phyloP scores from a whole-genome alignment of 2,888 invertebrate species.

The Temnothorax unifasciatus region DNA sequence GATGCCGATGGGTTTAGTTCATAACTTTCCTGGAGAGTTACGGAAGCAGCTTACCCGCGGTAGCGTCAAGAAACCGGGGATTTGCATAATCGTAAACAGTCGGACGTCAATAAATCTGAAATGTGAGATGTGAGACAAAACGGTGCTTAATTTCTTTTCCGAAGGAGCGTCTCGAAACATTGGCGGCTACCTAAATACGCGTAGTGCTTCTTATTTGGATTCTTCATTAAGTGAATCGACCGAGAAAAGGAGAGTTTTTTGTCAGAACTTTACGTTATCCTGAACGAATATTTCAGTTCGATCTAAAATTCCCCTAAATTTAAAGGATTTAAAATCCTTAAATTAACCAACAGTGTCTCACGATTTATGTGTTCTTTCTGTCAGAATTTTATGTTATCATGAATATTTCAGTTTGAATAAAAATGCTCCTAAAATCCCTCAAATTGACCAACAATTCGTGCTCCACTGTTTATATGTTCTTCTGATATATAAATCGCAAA shows the following conservation, averaged over 20 bases:
- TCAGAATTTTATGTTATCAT: too few relatives aligned
- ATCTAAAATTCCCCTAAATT: too few relatives aligned
- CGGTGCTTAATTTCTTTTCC: not conserved
- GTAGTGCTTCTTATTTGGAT: not conserved
- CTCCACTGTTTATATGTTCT: too few relatives aligned
- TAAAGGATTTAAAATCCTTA: too few relatives aligned
- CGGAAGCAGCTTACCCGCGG: not conserved
- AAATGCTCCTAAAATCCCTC: too few relatives aligned
- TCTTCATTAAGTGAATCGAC: not conserved
- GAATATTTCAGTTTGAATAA: too few relatives aligned
- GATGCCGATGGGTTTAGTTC: constrained; percentile 26
- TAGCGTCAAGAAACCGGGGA: constrained; percentile 27
- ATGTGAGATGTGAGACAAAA: not conserved
- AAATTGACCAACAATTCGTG: too few relatives aligned
- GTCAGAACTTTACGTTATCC: too few relatives aligned
- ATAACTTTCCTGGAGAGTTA: constrained; percentile 32
- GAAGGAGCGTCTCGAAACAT: not conserved
- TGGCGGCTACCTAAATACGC: not conserved
- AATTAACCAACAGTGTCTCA: too few relatives aligned
- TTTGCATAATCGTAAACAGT: constrained; percentile 49
- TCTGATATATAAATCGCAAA: not conserved
- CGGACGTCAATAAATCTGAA: constrained; percentile 10
- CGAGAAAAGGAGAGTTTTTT: not conserved
- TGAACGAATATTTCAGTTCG: too few relatives aligned
- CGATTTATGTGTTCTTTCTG: not conserved